A percentile compares a stretch with the other conserved stretches of the same genome.
Conservation (phyloP, 1,140 invertebrate genomes). For the Drosophila bocqueti region DNA sequence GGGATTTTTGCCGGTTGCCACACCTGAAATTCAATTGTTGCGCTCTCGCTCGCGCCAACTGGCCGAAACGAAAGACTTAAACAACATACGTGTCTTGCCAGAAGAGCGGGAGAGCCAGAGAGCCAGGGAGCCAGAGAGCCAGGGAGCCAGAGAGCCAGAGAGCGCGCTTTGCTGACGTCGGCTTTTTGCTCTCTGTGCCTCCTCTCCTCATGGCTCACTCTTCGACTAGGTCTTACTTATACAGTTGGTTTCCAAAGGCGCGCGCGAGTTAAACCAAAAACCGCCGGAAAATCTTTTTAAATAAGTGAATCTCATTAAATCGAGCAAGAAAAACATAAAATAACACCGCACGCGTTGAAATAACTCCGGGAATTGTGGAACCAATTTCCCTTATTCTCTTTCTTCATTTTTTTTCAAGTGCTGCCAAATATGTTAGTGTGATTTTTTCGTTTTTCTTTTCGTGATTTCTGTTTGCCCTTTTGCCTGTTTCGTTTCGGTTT, state of each 20-base stretch:
- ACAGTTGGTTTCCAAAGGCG: constrained; percentile 66
- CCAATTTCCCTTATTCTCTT: background rate
- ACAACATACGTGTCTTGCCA: constrained; percentile 65
- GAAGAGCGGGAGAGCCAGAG: background rate
- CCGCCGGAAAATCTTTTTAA: constrained; percentile 3
- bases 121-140: background rate
- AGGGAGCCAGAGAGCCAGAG: background rate
- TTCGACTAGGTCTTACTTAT: constrained; percentile 28
- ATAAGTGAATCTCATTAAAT: background rate
- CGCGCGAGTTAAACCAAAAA: constrained; percentile 10
- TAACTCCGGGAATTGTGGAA: constrained; percentile 7
- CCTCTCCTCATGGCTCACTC: constrained; percentile 10
- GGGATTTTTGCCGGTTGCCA: constrained; percentile 52
- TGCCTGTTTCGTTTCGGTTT: constrained; percentile 39
- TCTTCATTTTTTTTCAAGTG: constrained; percentile 33
- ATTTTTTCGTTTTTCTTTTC: constrained; percentile 22
- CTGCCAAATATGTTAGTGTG: constrained; percentile 27
- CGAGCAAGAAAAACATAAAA: background rate
- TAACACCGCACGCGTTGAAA: background rate
- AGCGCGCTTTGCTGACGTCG: constrained; percentile 19
- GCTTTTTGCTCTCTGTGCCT: constrained; percentile 12
- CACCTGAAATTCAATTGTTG: constrained; percentile 50
- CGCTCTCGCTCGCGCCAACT: constrained; percentile 22
- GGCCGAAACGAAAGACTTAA: constrained; percentile 66
- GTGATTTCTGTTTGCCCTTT: constrained; percentile 37